These are phyloP conservation scores for Bolinopsis microptera DNA, from an alignment of 37 sponge, comb jelly and placozoan genomes.

Conservation along the genomic window DNA sequence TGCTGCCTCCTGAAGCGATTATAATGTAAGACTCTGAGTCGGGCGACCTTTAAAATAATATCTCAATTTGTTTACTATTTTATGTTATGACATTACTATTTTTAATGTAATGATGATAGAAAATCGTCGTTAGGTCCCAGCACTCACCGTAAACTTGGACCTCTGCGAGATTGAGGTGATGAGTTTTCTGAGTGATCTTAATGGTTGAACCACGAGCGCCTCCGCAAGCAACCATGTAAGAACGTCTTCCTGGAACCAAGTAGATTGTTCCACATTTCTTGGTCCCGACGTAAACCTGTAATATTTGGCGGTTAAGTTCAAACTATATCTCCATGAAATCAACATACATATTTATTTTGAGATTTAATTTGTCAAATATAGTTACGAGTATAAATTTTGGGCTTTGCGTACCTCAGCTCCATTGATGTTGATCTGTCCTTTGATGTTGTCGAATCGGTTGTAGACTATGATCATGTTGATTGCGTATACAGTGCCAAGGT, in stretches of 20 bases:
- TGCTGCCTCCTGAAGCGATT: not conserved
- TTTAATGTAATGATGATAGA: too few species aligned
- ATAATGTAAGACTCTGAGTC: too few species aligned
- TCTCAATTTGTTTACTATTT: too few species aligned
- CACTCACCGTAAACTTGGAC: constrained; percentile 9
- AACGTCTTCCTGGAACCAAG: not conserved
- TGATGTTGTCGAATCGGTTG: not conserved
- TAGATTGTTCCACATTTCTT: constrained; percentile 18
- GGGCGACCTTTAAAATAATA: too few species aligned
- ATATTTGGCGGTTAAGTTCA: too few species aligned
- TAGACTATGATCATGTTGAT: constrained; percentile 21
- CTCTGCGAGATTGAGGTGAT: constrained; percentile 11
- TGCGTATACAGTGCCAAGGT: not conserved
- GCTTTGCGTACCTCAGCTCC: too few species aligned
- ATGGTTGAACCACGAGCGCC: not conserved
- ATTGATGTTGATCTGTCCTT: not conserved
- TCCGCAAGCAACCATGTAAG: not conserved
- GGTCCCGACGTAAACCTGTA: not conserved
- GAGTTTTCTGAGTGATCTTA: not conserved
- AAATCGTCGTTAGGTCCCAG: too few species aligned
- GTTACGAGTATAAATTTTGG: too few species aligned
- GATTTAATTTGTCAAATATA: too few species aligned
- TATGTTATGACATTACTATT: too few species aligned
- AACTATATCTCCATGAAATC: too few species aligned
- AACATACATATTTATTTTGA: too few species aligned